Evolutionary conservation across 2,113 vertebrate genomes (phyloP), one percentile per base, ranked within the genome.

Genomic region (Ceratotherium simum): DNA sequence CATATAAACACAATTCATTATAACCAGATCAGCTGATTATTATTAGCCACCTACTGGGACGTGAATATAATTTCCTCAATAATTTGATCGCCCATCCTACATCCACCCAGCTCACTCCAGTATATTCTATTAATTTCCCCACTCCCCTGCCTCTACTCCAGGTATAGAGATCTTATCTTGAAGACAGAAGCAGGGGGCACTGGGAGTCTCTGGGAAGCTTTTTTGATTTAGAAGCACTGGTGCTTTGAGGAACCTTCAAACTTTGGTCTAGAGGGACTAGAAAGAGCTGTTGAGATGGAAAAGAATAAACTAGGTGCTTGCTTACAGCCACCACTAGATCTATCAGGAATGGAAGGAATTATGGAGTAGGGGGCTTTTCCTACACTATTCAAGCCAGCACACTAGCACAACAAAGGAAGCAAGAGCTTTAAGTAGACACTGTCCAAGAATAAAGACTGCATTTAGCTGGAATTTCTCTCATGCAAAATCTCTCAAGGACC

Each of bases 1-100:
- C 42, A 62, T 58, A 65, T 60, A 81, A 87, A 89, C 36, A 80
- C 16, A 97, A 73, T 83, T 89, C 51, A 83, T 83, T 94, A 56
- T 62, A 97, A 72, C 42, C 31, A 95, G 17, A 84, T 82, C 9
- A 81, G 72, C 56, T 76, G 36, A 91, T 92, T 87, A 82, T 73
- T 75, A 67, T 31, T 64, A 96, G 36, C 7, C 48, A 90, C 65
- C 36, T 92, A 85, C 23, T 73, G 33, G 46, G 67, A 88, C 17
- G 70, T 8, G 17, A 96, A 85, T 76, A 29, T 42, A 83, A 91
- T 60, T 89, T 94, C 51, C 42, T 81, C 36, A 84, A 79, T 80
- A 94, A 94, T 48, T 14, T 80, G 76, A 87, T 80, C 18, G 79
- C 21, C 20, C 27, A 93, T 46, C 36, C 17, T 91, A 72, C 7